phyloP scores from a whole-genome alignment of 1,140 invertebrate genomes.

The Acromyrmex heyeri region DNA sequence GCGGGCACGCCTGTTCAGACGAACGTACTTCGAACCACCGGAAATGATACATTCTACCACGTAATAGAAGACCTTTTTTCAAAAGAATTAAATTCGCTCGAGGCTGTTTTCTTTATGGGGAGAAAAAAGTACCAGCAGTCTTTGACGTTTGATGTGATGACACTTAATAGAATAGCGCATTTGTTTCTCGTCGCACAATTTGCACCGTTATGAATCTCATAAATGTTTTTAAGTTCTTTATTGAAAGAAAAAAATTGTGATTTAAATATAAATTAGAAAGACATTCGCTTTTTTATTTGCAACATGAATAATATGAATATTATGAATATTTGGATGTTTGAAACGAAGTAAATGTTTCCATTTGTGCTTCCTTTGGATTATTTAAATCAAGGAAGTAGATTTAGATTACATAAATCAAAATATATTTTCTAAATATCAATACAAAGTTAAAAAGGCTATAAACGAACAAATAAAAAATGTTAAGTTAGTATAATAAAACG shows the following conservation, averaged over 20 bases:
- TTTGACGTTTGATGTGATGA: neutral
- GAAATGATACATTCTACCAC: slow-evolving; percentile 34
- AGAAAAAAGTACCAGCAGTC: neutral
- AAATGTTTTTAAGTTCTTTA: neutral
- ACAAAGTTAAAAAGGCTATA: no score
- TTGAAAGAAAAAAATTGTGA: neutral
- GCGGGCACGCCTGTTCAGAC: slow-evolving; percentile 74
- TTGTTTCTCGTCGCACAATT: neutral
- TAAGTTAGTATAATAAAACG: no score
- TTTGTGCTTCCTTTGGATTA: neutral
- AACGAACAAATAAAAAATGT: no score
- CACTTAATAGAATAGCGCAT: neutral
- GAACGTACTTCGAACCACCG: slow-evolving; percentile 12
- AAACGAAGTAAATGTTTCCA: neutral
- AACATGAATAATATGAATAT: neutral
- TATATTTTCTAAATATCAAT: no score
- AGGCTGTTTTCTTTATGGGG: neutral
- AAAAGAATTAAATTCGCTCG: slow-evolving; percentile 45
- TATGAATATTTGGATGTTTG: neutral
- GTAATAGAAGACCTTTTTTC: slow-evolving; percentile 35
- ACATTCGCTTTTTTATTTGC: neutral
- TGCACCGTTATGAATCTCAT: neutral
- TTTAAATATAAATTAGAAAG: neutral
- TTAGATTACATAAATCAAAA: no score
- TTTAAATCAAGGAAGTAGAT: no score